These are phyloP conservation scores for Xiphophorus hellerii DNA, from an alignment of 2,113 vertebrate species.

Conservation along the genomic window DNA sequence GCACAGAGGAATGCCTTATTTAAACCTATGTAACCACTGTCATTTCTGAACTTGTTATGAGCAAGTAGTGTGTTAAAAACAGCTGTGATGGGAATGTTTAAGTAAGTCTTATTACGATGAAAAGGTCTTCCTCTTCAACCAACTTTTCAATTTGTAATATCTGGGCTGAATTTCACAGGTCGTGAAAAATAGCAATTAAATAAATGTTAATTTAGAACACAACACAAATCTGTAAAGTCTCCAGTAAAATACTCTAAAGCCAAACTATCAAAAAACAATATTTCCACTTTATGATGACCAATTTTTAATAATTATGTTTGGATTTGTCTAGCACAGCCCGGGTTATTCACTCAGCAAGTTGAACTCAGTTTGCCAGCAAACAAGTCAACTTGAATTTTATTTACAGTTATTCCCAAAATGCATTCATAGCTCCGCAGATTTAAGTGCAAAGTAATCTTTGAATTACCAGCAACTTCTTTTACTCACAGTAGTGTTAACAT, in stretches of 20 bases:
- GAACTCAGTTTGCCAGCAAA: constrained; percentile 12
- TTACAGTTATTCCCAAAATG: neutral
- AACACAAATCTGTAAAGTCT: neutral
- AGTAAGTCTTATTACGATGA: constrained; percentile 9
- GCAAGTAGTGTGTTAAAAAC: neutral
- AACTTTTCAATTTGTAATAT: constrained; percentile 1
- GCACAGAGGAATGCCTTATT: constrained; percentile 1
- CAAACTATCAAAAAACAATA: neutral
- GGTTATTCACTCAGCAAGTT: constrained; percentile 28
- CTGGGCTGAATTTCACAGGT: constrained; percentile 7
- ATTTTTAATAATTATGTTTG: neutral
- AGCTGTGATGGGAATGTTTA: neutral
- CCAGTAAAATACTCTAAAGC: constrained; percentile 13
- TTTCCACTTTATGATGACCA: neutral
- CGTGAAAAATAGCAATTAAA: constrained; percentile 11
- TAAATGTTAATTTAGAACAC: neutral
- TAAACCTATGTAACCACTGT: constrained; percentile 9
- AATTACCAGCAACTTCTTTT: neutral
- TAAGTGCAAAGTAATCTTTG: neutral
- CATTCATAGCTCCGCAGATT: constrained; percentile 1
- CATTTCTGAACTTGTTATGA: neutral
- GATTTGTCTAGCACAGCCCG: constrained; percentile 20
- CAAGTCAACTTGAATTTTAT: constrained; percentile 10
- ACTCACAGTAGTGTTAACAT: too few relatives aligned
- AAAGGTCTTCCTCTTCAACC: neutral